These are phyloP conservation scores for Saguinus imperator DNA, from an alignment of 2,113 vertebrate genomes.

Conservation along the genomic window DNA sequence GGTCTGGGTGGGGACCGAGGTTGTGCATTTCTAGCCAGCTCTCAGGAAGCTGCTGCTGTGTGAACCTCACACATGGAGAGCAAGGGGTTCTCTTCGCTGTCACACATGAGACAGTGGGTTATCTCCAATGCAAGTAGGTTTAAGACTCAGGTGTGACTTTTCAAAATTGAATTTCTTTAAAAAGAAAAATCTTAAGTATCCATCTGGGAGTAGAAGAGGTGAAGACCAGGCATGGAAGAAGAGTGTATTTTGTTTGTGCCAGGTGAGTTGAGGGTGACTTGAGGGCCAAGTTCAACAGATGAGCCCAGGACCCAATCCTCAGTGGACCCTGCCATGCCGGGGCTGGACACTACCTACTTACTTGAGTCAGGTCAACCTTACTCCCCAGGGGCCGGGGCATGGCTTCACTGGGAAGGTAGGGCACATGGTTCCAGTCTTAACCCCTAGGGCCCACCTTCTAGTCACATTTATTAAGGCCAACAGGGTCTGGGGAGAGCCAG, in stretches of 20 bases:
- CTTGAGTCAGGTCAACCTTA: background rate
- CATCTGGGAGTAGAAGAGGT: background rate
- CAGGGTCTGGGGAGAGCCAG: background rate
- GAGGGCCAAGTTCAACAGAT: background rate
- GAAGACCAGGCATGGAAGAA: background rate
- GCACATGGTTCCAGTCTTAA: background rate
- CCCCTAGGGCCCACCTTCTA: background rate
- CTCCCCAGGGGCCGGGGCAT: accelerated
- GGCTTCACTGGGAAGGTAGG: accelerated
- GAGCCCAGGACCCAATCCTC: background rate
- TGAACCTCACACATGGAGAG: background rate
- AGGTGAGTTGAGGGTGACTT: background rate
- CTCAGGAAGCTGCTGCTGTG: background rate
- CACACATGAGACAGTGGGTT: background rate
- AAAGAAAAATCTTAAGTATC: background rate
- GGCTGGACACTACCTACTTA: background rate
- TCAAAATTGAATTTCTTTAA: background rate
- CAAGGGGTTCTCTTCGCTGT: too few relatives aligned
- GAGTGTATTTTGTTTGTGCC: background rate
- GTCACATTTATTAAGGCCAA: background rate
- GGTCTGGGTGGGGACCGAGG: too few relatives aligned
- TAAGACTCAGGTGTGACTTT: background rate
- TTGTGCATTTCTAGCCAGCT: background rate
- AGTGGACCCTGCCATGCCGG: background rate
- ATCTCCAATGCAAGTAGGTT: background rate